Evolutionary conservation across 2,113 vertebrate species (phyloP).

Genomic region (Rhinoptilus africanus): DNA sequence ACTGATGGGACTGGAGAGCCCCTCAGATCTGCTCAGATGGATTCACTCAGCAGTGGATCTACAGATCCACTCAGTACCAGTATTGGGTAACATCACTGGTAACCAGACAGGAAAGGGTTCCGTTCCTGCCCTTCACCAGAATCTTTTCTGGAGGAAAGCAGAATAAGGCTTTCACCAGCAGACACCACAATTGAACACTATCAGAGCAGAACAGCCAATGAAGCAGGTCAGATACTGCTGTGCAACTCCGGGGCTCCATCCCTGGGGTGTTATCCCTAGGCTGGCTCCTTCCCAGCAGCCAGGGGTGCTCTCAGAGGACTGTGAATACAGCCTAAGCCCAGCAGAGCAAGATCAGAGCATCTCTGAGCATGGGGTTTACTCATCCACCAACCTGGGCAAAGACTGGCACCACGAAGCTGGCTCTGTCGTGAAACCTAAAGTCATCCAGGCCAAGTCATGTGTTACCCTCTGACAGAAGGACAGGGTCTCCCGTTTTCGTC

Average conservation of each 20-base stretch:
- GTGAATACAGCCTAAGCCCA: neutral
- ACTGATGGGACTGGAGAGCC: neutral
- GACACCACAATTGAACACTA: neutral
- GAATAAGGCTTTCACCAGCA: neutral
- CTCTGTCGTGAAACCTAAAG: neutral
- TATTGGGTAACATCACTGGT: neutral
- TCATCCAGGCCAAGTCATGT: neutral
- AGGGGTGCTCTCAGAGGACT: neutral
- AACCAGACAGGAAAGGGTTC: neutral
- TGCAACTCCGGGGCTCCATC: neutral
- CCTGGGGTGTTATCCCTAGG: no score
- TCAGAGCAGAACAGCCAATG: neutral
- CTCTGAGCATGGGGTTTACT: neutral
- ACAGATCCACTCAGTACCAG: neutral
- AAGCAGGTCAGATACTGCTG: neutral
- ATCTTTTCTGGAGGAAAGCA: neutral
- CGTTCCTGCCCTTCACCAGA: neutral
- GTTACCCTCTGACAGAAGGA: neutral
- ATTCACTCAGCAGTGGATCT: no score
- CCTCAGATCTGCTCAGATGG: no score
- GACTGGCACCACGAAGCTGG: neutral
- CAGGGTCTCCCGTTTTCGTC: neutral
- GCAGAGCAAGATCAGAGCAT: neutral
- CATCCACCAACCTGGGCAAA: neutral
- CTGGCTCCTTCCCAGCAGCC: neutral